Base-by-base conservation (phyloP, 2,888 invertebrate species). In the Pandemis cinnamomeana region DNA sequence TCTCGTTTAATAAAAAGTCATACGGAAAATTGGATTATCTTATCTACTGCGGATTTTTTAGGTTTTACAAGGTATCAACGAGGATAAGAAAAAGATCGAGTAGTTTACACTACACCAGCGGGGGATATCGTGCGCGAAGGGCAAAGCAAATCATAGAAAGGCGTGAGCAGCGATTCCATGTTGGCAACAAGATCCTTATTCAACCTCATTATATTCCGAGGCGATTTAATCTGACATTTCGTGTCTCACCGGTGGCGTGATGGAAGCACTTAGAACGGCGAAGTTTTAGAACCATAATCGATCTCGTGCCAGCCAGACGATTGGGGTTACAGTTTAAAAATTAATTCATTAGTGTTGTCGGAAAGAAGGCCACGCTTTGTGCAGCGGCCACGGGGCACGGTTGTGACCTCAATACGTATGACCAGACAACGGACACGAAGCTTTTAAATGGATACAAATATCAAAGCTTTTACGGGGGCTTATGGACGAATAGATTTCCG, bases 211-310 rank as follows among this genome's bases (percentile, higher is more conserved):
- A 58, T 46, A 71, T 46, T 64, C 55, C 53, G 27, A 71, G 48
- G 15, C 66, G 66, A 67, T 71, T 60, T 66, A 67, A 67, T 53
- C 79, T 84, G 84, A 84, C 86, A 87, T 87, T 87, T 87, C 86
- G 83, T 87, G 87, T 81, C 79, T 78, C 77, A 75, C 77, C 64
- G 67, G 67, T 85, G 76, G 84, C 87, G 86, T 87, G 85, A 83
- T 80, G 76, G 71, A 79, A 80, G 79, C 83, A 82, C 81, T 84
- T 83, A 79, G 71, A 78, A 70, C 78, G 79, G 79, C 84, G 76
- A 85, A 82, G 79, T 84, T 86, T 84, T 80, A 82, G 80, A 76
- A 73, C 75, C 77, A 46, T 48, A 66, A 73, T 81, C 80, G 78
- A 82, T 83, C 80, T 75, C 79, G 73, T 70, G 73, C 53, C 69